A percentile compares a stretch with the other conserved stretches of the same genome.
phyloP scores from a whole-genome alignment of 1,140 invertebrate genomes.

The Agrypnia vestita region DNA sequence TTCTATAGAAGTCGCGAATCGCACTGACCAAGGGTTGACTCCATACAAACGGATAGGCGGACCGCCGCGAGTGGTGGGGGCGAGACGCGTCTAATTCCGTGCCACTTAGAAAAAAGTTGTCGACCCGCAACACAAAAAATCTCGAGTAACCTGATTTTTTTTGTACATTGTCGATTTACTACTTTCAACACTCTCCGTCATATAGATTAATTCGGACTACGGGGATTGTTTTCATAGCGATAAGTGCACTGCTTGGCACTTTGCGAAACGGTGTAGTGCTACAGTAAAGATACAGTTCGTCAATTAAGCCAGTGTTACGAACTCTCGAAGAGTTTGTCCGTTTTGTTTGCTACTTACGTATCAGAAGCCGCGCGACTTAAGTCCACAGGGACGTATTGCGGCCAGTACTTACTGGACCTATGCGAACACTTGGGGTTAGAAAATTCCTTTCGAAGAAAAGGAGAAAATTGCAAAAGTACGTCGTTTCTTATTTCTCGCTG shows the following conservation, averaged over 20 bases:
- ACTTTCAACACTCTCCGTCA: background rate
- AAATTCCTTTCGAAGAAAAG: slow-evolving; percentile 13
- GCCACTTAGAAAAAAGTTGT: slow-evolving; percentile 18
- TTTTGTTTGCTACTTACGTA: no score
- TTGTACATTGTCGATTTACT: slow-evolving; percentile 13
- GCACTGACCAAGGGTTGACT: slow-evolving; percentile 44
- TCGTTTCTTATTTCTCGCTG: slow-evolving; percentile 30
- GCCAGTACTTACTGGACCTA: slow-evolving; percentile 27
- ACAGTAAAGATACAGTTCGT: no score
- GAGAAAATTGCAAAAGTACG: slow-evolving; percentile 17
- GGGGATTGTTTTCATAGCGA: slow-evolving; percentile 34
- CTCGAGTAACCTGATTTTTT: background rate
- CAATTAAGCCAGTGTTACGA: no score
- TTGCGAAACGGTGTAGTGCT: slow-evolving; percentile 4
- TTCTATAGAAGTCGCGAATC: slow-evolving; percentile 36
- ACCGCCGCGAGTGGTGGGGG: slow-evolving; percentile 12
- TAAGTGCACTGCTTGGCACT: slow-evolving; percentile 28
- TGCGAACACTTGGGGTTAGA: background rate
- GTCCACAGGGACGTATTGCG: slow-evolving; percentile 19
- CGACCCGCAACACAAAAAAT: background rate
- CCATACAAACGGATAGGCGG: slow-evolving; percentile 13
- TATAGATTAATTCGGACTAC: slow-evolving; percentile 32
- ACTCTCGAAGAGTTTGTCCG: no score
- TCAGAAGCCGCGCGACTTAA: no score
- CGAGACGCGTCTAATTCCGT: background rate